Base-by-base conservation (phyloP, 2,888 invertebrate species). In the Dicyrtomina minuta region DNA sequence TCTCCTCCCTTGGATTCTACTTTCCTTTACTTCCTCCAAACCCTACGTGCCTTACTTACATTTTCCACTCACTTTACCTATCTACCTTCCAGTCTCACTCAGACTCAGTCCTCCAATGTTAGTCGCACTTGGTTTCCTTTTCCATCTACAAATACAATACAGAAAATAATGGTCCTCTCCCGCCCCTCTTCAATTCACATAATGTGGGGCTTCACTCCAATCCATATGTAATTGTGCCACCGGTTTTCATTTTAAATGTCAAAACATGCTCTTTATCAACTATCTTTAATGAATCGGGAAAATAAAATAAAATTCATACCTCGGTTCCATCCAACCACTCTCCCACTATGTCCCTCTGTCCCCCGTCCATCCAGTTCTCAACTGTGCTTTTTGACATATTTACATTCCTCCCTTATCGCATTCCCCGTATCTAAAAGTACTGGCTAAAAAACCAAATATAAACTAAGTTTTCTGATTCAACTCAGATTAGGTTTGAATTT, bases 211-310 rank as follows among this genome's bases (percentile, higher is more conserved):
- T 58, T 15, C 33, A 58, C 33, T 41, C 41, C 43, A 65, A 65
- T 65, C 65, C 65, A 56, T 65, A 55, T 65, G 55, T 55, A 65
- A 55, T 55, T 65, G 65, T 65, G 65, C 58, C 58, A 41, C 20
- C 39, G 58, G 58, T 33, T 41, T 20, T 43, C 65, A 65, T 65
- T 65, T 33, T 55, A 65, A 65, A 65, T 65, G 65, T 65, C 65
- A 65, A 65, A 65, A 65, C 43, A 65, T 65, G 65, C 65, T 65
- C 65, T 65, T 65, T 65, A 53, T 65, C 55, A 39, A 65, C 41
- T 53, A 20, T 53, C 51, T 8, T 33, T 33, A 33, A 33, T 33
- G 33, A 33, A 33, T 33, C 33, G 33, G 33, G 33, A 8, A 8
- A 8, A n/a, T n/a, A n/a, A n/a, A n/a, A n/a, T n/a, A 33, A 33